Evolutionary conservation across 2,113 vertebrate species (phyloP), one percentile per base, ranked within the genome.

Genomic region (Sander lucioperca): DNA sequence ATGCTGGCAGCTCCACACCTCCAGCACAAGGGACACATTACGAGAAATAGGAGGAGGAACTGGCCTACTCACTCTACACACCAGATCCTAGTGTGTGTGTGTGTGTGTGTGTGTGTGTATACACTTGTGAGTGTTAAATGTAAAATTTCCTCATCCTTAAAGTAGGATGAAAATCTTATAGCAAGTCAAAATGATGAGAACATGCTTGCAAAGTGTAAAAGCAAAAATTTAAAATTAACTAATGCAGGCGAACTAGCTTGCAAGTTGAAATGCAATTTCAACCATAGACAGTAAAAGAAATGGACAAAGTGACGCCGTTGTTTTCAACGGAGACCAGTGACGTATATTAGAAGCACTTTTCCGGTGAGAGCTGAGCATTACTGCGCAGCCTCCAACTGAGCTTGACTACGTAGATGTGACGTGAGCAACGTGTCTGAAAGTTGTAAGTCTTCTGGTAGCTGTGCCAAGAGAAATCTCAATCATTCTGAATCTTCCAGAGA

Each of bases 1-100:
- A 94, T 94, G 90, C 92, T 92, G 92, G 91, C 88, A 91, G 93
- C 92, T 79, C 74, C 79, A 79, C 85, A 90, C 85, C 87, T 83
- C 75, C 71, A 89, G 82, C 92, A 93, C 89, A 79, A 85, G 89
- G 90, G 92, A 92, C 89, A 84, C 82, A 92, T 94, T 93, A 88
- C 83, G 70, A 91, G 79, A 83, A 87, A 84, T 79, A 86, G 87
- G 76, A 89, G 87, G 85, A 90, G 85, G 86, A 92, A 87, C 77
- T 85, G 89, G 87, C 83, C 85, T 76, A 84, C 85, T 82, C 68
- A 79, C 79, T 88, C 73, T 43, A 78, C 80, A 76, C 71, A 61
- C 67, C 77, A 65, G 73, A 64, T 77, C 73, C 75, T 2, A 6
- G 62, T 59, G 76, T 25, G 1, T 81, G 30, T 23, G 69, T 69